Conservation (phyloP, 2,888 invertebrate species). For the Cylloceria caligata region DNA sequence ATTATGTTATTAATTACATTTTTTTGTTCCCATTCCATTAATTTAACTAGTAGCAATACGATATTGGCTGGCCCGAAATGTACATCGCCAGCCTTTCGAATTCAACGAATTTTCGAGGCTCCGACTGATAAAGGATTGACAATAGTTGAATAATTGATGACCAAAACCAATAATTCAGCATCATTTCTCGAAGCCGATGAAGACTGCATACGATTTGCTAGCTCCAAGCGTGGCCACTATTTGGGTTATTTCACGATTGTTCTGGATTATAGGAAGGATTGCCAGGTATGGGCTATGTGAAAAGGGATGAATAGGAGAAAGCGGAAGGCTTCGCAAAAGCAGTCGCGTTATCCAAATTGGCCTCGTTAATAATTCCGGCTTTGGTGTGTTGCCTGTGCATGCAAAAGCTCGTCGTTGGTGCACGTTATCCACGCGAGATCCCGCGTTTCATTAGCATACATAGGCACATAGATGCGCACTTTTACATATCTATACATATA, state of each 20-base stretch:
- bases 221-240: not conserved
- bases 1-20: no score
- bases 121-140: not conserved
- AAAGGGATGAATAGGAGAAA: conserved; percentile 7
- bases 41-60: no score
- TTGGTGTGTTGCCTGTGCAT: conserved; percentile 51
- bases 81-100: not conserved
- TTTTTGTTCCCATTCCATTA: no score
- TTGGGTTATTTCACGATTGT: conserved; percentile 1
- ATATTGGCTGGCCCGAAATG: no score
- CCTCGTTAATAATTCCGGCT: conserved; percentile 73
- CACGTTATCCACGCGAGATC: conserved; percentile 24
- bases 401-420: conserved; percentile 24
- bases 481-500: not conserved
- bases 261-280: conserved; percentile 24
- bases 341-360: conserved; percentile 67
- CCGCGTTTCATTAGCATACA: conserved; percentile 64
- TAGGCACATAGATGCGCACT: conserved; percentile 48
- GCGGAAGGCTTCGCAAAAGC: conserved; percentile 43
- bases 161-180: not conserved
- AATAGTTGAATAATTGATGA: not conserved
- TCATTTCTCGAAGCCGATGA: not conserved
- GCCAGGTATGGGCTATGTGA: not conserved
- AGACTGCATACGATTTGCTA: not conserved
- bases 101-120: not conserved